Conservation (phyloP, 2,888 invertebrate genomes). For the Pelosia muscerda region DNA sequence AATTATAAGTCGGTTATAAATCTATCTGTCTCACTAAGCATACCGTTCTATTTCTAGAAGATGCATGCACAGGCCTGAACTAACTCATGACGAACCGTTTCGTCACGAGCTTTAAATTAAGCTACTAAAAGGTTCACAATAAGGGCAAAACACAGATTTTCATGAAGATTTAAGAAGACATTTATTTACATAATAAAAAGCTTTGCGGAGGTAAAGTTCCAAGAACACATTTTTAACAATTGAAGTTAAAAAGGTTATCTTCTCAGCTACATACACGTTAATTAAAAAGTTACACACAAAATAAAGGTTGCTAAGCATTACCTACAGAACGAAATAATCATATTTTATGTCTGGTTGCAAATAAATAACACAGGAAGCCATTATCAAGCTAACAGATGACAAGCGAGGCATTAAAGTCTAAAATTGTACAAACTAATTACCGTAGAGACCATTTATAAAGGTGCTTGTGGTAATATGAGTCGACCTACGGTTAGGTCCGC, state of each 20-base stretch:
- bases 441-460: slow-evolving; percentile 61
- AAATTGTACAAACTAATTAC: slow-evolving; percentile 81
- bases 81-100: slow-evolving; percentile 17
- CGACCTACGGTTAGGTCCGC: slow-evolving; percentile 35
- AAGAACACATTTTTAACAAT: slow-evolving; percentile 23
- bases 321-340: slow-evolving; percentile 57
- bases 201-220: neutral
- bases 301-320: slow-evolving; percentile 36
- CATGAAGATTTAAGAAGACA: slow-evolving; percentile 11
- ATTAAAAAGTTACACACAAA: slow-evolving; percentile 44
- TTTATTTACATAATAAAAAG: slow-evolving; percentile 3
- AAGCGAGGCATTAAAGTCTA: slow-evolving; percentile 73
- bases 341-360: slow-evolving; percentile 65
- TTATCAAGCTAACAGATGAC: slow-evolving; percentile 69
- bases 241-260: slow-evolving; percentile 24
- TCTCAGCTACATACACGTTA: slow-evolving; percentile 28
- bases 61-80: slow-evolving; percentile 6
- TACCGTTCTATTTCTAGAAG: slow-evolving; percentile 11
- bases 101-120: slow-evolving; percentile 16
- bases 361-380: slow-evolving; percentile 77
- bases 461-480: slow-evolving; percentile 43
- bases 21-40: neutral
- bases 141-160: slow-evolving; percentile 5
- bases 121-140: slow-evolving; percentile 15
- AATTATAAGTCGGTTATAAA: slow-evolving; percentile 7